Conservation (phyloP, 1,140 invertebrate species). For the Drosophila guanche region DNA sequence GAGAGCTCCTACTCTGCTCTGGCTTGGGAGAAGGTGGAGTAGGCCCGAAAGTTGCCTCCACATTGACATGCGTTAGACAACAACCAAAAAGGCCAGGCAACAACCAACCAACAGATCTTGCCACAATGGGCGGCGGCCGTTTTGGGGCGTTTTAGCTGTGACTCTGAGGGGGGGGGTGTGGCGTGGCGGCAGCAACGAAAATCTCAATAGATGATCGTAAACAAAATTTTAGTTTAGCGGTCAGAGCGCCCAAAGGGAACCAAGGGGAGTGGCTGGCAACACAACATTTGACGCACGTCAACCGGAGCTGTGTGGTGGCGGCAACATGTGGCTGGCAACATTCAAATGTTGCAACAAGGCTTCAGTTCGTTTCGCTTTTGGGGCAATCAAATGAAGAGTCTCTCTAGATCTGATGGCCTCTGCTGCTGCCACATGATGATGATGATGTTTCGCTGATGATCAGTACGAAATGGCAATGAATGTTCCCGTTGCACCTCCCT, state of each 20-base stretch:
- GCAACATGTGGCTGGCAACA: conserved; percentile 28
- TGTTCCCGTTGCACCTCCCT: background rate
- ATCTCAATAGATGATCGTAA: conserved; percentile 54
- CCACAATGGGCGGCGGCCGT: conserved; percentile 36
- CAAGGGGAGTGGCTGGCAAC: conserved; percentile 9
- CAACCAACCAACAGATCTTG: conserved; percentile 14
- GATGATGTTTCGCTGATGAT: conserved; percentile 53
- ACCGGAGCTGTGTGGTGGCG: too few relatives aligned
- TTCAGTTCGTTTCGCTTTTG: conserved; percentile 39
- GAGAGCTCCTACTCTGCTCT: conserved; percentile 5
- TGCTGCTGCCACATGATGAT: conserved; percentile 30
- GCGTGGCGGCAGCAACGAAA: conserved; percentile 45
- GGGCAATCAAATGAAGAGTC: conserved; percentile 50
- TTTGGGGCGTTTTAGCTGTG: conserved; percentile 25
- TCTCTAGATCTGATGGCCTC: conserved; percentile 30
- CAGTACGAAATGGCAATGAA: conserved; percentile 61
- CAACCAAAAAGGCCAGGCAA: conserved; percentile 23
- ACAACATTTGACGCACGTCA: too few relatives aligned
- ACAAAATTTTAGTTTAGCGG: conserved; percentile 45
- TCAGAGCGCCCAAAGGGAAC: conserved; percentile 16
- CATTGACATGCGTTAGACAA: conserved; percentile 80
- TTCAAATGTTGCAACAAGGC: conserved; percentile 20
- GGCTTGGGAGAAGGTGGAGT: background rate
- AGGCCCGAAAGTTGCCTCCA: conserved; percentile 45
- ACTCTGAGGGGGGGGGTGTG: conserved; percentile 6